phyloP scores from a whole-genome alignment of 1,140 invertebrate species.

The Samia ricini region DNA sequence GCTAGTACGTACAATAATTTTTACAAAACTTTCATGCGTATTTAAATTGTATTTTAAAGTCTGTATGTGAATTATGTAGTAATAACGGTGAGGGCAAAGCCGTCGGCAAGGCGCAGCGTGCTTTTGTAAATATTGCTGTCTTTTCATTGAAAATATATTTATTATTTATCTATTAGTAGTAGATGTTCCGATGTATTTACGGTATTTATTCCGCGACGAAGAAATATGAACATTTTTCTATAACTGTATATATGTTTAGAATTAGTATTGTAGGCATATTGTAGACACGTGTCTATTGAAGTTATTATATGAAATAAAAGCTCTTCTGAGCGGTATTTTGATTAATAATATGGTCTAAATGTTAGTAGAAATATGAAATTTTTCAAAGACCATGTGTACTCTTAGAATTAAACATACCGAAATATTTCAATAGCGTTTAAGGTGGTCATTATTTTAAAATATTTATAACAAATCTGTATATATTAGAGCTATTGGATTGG shows the following conservation, averaged over 20 bases:
- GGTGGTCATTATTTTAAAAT: background rate
- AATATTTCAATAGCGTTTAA: constrained; percentile 3
- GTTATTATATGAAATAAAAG: constrained; percentile 1
- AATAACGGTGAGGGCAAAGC: background rate
- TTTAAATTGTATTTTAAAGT: background rate
- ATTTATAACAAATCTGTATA: constrained; percentile 2
- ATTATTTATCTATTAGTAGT: constrained; percentile 70
- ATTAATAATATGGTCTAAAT: background rate
- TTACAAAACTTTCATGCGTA: background rate
- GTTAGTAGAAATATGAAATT: background rate
- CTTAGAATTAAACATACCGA: constrained; percentile 1
- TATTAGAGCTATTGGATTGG: background rate
- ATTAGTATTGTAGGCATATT: constrained; percentile 9
- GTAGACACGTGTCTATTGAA: constrained; percentile 14
- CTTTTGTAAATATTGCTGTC: constrained; percentile 72
- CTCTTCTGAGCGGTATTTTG: background rate
- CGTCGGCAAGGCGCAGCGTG: constrained; percentile 39
- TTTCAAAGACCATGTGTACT: background rate
- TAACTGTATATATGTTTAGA: constrained; percentile 48
- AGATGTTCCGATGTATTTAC: constrained; percentile 46
- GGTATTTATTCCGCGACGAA: constrained; percentile 33
- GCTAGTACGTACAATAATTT: background rate
- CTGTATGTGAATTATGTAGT: background rate
- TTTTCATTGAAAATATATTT: constrained; percentile 62
- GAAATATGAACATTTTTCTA: constrained; percentile 39